Evolutionary conservation across 2,113 vertebrate species (phyloP).

Genomic region (Leiothrix lutea): DNA sequence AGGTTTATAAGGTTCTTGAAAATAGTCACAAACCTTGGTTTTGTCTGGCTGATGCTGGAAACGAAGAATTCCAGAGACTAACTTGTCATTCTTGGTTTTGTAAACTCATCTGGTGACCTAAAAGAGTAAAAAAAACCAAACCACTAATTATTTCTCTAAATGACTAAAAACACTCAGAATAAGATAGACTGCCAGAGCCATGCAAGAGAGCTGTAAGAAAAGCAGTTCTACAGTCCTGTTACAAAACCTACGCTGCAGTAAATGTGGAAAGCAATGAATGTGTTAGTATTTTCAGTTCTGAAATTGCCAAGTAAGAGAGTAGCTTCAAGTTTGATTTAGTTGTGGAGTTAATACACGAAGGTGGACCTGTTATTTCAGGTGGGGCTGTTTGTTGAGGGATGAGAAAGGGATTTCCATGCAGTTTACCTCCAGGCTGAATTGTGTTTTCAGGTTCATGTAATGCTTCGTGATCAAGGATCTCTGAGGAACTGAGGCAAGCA

Average conservation of each 20-base stretch:
- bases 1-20: neutral
- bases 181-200: neutral
- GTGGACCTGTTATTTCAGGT: neutral
- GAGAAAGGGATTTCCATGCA: neutral
- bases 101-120: constrained; percentile 77
- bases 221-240: neutral
- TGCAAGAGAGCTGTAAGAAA: neutral
- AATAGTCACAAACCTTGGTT: constrained; percentile 46
- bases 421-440: constrained; percentile 76
- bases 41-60: constrained; percentile 65
- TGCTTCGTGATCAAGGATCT: constrained; percentile 66
- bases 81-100: constrained; percentile 62
- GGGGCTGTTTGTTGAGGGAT: neutral
- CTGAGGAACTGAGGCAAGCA: constrained; percentile 69
- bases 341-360: neutral
- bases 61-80: constrained; percentile 66
- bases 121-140: neutral
- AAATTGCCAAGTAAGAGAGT: neutral
- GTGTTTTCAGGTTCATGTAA: constrained; percentile 73
- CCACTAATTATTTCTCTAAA: neutral
- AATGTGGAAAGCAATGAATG: neutral
- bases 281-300: constrained; percentile 45
- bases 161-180: neutral
- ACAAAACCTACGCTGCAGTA: neutral
- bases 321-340: neutral